Evolutionary conservation across 2,113 vertebrate species (phyloP), one percentile per base, ranked within the genome.

Genomic region (Upupa epops): DNA sequence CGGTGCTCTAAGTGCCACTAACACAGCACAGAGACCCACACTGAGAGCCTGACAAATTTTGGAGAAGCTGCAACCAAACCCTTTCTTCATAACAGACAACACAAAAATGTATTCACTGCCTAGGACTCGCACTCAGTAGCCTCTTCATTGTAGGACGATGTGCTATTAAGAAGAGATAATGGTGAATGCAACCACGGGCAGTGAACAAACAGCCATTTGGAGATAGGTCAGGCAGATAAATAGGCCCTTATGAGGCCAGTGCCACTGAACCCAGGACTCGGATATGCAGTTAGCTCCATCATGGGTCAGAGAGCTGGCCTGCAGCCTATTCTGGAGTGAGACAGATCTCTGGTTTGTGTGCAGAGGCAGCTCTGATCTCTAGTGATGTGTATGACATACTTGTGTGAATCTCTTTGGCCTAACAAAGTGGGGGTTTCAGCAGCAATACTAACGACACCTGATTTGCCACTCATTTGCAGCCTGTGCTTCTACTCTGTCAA

Each of bases 181-280:
- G 83, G 69, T 59, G 81, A 95, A 81, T 68, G 73, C 45, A 78
- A 54, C 51, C 0, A 0, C 79, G 69, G 72, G 76, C 91, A 75
- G 58, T 3, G 73, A 95, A 83, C 86, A 95, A 94, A 64, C 32
- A 60, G 76, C 79, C 36, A 58, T 75, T 65, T 56, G 76, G 88
- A 86, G 83, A 68, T 40, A 77, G 63, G 56, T 77, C 83, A 83
- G 29, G 64, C 85, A 83, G 88, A 20, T 88, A 78, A 94, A 93
- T 13, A 68, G 79, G 54, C 69, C 54, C 83, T 86, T 68, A 75
- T 74, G 83, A 93, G 87, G 59, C 71, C 78, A 91, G 55, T 59
- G 76, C 81, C 83, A 80, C 88, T 34, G 65, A 80, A 36, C 40
- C 59, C 69, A 58, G 69, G 60, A 55, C 60, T 76, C 0, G 0